Conservation (phyloP, 2,888 invertebrate genomes). For the Panzeria rudis region DNA sequence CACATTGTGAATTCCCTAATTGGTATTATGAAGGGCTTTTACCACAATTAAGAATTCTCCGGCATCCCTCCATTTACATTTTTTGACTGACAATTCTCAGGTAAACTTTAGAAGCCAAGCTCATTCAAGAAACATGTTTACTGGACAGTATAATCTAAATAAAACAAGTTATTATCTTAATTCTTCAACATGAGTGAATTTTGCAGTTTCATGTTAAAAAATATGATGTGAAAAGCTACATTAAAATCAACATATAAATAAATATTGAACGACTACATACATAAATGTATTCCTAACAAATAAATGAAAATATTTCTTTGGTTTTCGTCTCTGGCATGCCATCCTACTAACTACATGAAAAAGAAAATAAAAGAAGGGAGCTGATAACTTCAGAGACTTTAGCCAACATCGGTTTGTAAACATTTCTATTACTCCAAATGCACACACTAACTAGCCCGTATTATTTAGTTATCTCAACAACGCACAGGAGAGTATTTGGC, state of each 20-base stretch:
- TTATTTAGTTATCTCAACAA: conserved; percentile 2
- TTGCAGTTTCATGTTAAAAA: conserved; percentile 34
- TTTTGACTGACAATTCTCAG: neutral
- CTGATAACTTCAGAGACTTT: conserved; percentile 62
- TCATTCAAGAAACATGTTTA: conserved; percentile 1
- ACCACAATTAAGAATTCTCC: no score
- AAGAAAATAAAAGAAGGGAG: conserved; percentile 8
- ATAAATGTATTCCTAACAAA: neutral
- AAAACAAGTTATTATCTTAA: conserved; percentile 62
- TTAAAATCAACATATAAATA: neutral
- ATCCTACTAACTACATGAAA: neutral
- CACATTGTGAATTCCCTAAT: no score
- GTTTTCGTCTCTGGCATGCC: neutral
- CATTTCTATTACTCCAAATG: conserved; percentile 29
- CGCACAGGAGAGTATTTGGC: no score
- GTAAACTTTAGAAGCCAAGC: neutral
- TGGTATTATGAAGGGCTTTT: no score
- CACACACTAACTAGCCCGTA: neutral
- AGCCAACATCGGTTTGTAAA: conserved; percentile 54
- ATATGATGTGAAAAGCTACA: conserved; percentile 26
- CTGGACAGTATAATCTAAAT: conserved; percentile 3
- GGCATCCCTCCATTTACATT: no score
- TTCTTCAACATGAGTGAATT: conserved; percentile 63
- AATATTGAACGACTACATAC: conserved; percentile 11
- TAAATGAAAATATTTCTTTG: conserved; percentile 39